phyloP scores from a whole-genome alignment of 2,113 vertebrate genomes.

The Menura novaehollandiae region DNA sequence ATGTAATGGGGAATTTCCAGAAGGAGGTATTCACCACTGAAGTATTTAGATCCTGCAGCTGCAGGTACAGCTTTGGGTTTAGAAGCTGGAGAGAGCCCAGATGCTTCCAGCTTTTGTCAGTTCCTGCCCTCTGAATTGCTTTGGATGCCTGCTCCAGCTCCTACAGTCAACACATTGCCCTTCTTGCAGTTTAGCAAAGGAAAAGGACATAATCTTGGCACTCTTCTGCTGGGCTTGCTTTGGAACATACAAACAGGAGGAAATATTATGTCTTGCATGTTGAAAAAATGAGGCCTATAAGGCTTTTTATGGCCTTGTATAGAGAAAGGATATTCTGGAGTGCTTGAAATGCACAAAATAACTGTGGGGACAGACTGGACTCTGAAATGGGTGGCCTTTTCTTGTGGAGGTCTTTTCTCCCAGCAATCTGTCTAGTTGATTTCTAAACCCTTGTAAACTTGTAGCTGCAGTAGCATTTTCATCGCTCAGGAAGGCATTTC shows the following conservation, averaged over 20 bases:
- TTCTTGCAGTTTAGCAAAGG: neutral
- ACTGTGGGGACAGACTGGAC: neutral
- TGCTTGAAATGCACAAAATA: neutral
- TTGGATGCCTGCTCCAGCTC: neutral
- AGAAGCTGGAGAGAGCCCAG: neutral
- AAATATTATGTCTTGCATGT: neutral
- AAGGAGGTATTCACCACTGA: neutral
- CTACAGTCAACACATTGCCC: neutral
- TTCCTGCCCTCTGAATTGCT: neutral
- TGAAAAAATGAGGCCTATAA: neutral
- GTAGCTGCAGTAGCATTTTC: neutral
- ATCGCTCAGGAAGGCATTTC: neutral
- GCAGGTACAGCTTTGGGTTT: neutral
- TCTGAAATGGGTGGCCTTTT: neutral
- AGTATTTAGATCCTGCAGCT: neutral
- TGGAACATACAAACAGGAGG: neutral
- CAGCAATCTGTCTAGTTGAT: neutral
- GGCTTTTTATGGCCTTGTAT: neutral
- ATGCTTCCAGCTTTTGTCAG: neutral
- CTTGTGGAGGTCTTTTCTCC: neutral
- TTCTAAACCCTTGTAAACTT: neutral
- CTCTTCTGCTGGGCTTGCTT: neutral
- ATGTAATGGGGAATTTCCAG: neutral
- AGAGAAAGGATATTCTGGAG: neutral
- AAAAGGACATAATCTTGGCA: neutral